Base-by-base conservation (phyloP, 2,113 vertebrate genomes). In the Blennius ocellaris region DNA sequence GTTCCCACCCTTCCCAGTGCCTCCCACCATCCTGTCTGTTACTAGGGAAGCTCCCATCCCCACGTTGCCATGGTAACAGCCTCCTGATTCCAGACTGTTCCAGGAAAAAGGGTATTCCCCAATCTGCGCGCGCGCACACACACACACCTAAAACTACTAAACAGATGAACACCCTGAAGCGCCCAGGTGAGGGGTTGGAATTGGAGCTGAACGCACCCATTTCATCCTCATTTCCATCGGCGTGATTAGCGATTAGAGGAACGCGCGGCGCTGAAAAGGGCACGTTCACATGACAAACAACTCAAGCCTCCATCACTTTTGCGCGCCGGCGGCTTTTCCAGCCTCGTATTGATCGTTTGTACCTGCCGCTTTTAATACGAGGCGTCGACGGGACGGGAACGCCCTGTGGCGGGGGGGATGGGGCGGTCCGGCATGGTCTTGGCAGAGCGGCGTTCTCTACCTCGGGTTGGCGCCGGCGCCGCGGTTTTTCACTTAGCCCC, bases 101-200 rank as follows among this genome's bases (percentile, higher is more conserved):
- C 89, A 87, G 82, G 77, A 55, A 54, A 30, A 80, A 73, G 79
- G 90, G 91, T 92, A 90, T 92, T 89, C 84, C 91, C 89, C 89
- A 66, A 75, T 83, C 67, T 77, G 38, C 66, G 53, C 72, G 69
- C 47, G 50, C 14, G 11, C 54, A 61, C 51, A 45, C 64, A 44
- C 58, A 51, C 39, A 52, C 68, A 60, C 55, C 15, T 10, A 53
- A 39, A 77, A 38, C 62, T 39, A 67, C 21, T 30, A 30, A 30
- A 30, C 4, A 30, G 4, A 30, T 2, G 4, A 30, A 30, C 21
- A 30, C 4, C 21, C 21, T 30, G 66, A 70, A 62, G 55, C 62
- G 11, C 12, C 52, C 45, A 5, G 64, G 59, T 9, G 8, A 49
- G 53, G 41, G 63, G 73, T 40, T 47, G n/a, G n/a, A n/a, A n/a